Evolutionary conservation across 2,113 vertebrate species (phyloP).

Genomic region (Cygnus atratus): DNA sequence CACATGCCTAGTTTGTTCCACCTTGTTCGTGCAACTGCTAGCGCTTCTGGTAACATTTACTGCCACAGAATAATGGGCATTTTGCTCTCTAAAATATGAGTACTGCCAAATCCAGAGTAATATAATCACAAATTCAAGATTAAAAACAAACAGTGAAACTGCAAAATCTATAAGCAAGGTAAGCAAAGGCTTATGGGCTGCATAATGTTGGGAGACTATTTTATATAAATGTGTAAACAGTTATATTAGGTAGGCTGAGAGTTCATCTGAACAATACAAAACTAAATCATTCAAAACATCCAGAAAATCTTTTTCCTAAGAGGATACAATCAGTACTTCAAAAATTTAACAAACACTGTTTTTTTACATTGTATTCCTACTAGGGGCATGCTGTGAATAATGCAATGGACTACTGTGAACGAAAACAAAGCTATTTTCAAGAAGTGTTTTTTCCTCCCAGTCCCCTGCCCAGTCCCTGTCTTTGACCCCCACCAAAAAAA

Average conservation of each 20-base stretch:
- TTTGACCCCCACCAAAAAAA: background rate
- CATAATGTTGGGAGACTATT: background rate
- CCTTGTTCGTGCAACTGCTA: background rate
- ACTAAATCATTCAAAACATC: background rate
- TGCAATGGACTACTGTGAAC: background rate
- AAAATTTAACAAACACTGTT: background rate
- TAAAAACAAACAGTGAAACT: slow-evolving; percentile 9
- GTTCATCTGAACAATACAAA: background rate
- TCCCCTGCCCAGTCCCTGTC: too few relatives aligned
- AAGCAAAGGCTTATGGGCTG: background rate
- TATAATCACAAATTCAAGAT: background rate
- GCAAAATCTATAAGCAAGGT: slow-evolving; percentile 12
- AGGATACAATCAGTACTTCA: background rate
- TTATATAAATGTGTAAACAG: background rate
- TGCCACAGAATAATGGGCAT: background rate
- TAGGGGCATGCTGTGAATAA: background rate
- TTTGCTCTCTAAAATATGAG: background rate
- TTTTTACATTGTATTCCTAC: background rate
- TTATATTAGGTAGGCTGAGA: background rate
- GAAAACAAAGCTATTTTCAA: background rate
- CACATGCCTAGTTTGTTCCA: background rate
- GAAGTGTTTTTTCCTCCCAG: background rate
- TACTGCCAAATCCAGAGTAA: slow-evolving; percentile 4
- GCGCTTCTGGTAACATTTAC: background rate
- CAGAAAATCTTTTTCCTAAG: background rate